Percentiles rank a stretch among this genome's conserved stretches.
phyloP scores from a whole-genome alignment of 2,888 invertebrate genomes.

The Uropetala carovei region DNA sequence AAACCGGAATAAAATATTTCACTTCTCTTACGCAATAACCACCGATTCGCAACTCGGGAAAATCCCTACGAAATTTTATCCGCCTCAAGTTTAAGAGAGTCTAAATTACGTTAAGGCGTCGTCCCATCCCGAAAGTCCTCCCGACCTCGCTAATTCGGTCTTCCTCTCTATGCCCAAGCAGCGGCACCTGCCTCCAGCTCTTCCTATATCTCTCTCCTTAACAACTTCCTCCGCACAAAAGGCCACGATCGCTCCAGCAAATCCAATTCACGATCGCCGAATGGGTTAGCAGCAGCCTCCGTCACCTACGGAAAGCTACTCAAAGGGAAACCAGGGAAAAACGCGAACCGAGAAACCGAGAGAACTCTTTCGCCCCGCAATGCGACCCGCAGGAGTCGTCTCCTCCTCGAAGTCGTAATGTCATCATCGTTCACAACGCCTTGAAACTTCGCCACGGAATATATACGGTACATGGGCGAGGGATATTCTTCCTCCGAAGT shows the following conservation, averaged over 20 bases:
- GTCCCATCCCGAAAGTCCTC: neutral
- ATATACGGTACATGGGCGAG: too few species aligned
- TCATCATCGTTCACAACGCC: neutral
- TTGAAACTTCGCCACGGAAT: neutral
- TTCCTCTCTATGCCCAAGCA: neutral
- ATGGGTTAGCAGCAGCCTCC: neutral
- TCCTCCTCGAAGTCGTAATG: constrained; percentile 5
- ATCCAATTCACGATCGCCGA: constrained; percentile 8
- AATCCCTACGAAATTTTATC: too few species aligned
- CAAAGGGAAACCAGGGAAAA: neutral
- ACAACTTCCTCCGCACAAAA: constrained; percentile 1
- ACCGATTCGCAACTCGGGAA: too few species aligned
- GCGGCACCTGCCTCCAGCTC: neutral
- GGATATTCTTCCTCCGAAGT: neutral
- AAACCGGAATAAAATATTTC: too few species aligned
- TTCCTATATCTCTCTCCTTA: neutral
- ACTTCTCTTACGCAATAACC: too few species aligned
- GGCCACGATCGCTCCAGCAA: constrained; percentile 20
- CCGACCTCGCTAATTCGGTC: neutral
- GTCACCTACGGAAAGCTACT: neutral
- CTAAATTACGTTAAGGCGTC: too few species aligned
- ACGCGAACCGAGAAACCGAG: neutral
- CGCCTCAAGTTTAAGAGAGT: too few species aligned
- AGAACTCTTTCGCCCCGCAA: neutral
- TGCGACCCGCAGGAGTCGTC: neutral